phyloP scores from a whole-genome alignment of 2,888 invertebrate species.

The Lasioglossum villosulum region DNA sequence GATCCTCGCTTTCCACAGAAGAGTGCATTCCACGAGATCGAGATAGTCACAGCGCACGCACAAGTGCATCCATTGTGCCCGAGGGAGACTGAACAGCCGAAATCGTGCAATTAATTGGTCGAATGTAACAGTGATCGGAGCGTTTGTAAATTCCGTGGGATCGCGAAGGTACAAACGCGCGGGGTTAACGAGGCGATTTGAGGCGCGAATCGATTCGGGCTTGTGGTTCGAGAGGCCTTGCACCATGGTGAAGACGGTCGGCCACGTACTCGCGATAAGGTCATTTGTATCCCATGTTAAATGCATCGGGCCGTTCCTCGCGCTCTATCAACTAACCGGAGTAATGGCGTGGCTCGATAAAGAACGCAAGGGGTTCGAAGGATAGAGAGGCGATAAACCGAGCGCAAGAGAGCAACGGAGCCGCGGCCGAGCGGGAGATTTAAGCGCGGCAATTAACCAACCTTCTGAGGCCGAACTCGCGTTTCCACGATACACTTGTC shows the following conservation, averaged over 20 bases:
- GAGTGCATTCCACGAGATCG: background rate
- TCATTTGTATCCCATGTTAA: slow-evolving; percentile 73
- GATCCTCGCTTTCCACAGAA: background rate
- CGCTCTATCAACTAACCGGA: slow-evolving; percentile 34
- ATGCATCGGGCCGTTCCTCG: slow-evolving; percentile 62
- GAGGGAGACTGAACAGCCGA: background rate
- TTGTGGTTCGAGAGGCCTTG: slow-evolving; percentile 2
- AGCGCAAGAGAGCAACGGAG: background rate
- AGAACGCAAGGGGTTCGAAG: slow-evolving; percentile 53
- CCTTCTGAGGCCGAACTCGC: slow-evolving; percentile 19
- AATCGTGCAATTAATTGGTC: background rate
- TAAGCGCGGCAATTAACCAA: slow-evolving; percentile 56
- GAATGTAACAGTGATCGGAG: background rate
- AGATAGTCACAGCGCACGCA: background rate
- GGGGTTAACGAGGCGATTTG: background rate
- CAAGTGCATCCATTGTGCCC: background rate
- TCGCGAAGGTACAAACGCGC: background rate
- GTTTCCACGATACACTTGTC: slow-evolving; percentile 37
- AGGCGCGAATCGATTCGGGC: slow-evolving; percentile 14
- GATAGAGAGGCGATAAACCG: slow-evolving; percentile 53
- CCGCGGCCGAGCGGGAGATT: slow-evolving; percentile 43
- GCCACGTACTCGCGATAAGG: slow-evolving; percentile 62
- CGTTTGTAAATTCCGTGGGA: background rate
- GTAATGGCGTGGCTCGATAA: slow-evolving; percentile 59
- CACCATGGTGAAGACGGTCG: background rate